phyloP scores from a whole-genome alignment of 2,797 vertebrate genomes.

The Furcifer pardalis region DNA sequence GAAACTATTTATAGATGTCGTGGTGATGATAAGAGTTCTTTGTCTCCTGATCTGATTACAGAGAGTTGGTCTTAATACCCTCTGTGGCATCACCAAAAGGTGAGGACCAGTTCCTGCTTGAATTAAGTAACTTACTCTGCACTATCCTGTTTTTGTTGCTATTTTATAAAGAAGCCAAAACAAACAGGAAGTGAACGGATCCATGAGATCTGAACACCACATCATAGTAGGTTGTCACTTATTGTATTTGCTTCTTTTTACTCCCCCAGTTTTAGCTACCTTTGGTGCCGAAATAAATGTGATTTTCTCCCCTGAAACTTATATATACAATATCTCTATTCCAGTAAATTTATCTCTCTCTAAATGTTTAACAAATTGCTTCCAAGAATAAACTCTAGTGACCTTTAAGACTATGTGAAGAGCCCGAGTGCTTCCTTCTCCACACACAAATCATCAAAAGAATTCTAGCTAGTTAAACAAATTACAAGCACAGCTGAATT shows the following conservation, averaged over 20 bases:
- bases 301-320: too few species aligned
- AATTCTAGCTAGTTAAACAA: not conserved
- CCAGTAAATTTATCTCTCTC: too few species aligned
- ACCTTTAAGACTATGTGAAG: too few species aligned
- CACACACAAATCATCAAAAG: too few species aligned
- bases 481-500: not conserved
- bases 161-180: not conserved
- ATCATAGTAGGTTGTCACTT: not conserved
- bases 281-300: not conserved
- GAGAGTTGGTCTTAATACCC: not conserved
- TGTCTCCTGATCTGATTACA: not conserved
- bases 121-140: not conserved
- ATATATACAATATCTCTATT: too few species aligned
- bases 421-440: too few species aligned
- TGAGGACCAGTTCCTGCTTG: not conserved
- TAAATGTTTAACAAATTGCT: too few species aligned
- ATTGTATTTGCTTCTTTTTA: not conserved
- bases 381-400: too few species aligned
- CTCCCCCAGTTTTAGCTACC: not conserved
- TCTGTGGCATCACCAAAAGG: not conserved
- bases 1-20: not conserved
- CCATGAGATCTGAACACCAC: not conserved
- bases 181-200: not conserved
- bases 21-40: not conserved
- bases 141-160: not conserved